Evolutionary conservation across 2,888 invertebrate genomes (phyloP).

Genomic region (Heliconius charithonia): DNA sequence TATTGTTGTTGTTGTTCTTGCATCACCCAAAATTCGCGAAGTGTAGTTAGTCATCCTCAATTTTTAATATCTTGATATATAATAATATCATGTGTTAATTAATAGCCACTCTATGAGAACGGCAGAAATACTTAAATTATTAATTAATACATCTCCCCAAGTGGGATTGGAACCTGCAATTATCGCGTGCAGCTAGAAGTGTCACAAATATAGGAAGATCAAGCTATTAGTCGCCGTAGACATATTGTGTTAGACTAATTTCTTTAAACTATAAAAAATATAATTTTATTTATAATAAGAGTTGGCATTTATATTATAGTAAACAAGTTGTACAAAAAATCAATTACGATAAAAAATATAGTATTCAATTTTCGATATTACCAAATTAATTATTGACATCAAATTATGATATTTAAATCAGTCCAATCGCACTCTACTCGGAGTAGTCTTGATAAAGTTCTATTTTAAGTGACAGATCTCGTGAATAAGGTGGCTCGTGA

Average conservation of each 20-base stretch:
- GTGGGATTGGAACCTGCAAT: not conserved
- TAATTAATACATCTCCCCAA: not conserved
- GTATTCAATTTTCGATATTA: not conserved
- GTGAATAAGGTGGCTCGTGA: constrained; percentile 57
- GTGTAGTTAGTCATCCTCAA: not conserved
- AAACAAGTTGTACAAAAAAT: constrained; percentile 1
- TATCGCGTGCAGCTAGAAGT: not conserved
- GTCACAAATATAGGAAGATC: no score
- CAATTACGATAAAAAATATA: not conserved
- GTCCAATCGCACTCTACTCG: constrained; percentile 52
- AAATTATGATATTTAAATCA: constrained; percentile 41
- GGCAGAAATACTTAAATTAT: not conserved
- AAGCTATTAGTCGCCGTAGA: not conserved
- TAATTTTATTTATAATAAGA: constrained; percentile 1
- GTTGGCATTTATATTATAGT: not conserved
- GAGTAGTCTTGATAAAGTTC: constrained; percentile 72
- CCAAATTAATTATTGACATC: constrained; percentile 23
- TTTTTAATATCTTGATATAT: not conserved
- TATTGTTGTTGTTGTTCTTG: not conserved
- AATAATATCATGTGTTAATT: not conserved
- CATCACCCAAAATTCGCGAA: not conserved
- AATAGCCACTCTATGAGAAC: not conserved
- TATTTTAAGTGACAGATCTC: constrained; percentile 63
- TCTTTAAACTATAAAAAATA: not conserved
- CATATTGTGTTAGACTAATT: not conserved